Base-by-base conservation (phyloP, 1,140 invertebrate species). In the Apis florea region DNA sequence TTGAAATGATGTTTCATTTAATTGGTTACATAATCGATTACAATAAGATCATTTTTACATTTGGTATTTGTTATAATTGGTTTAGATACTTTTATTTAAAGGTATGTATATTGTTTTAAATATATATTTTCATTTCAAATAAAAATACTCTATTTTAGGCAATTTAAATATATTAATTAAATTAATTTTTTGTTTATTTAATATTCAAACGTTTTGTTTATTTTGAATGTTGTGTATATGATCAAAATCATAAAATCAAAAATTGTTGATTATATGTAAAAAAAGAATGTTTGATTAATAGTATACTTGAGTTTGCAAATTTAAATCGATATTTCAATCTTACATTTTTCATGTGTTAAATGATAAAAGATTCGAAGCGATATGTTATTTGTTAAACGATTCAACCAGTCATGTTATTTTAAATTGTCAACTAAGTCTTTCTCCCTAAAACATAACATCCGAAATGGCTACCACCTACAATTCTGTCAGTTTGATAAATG, bases 391-490 rank as follows among this genome's bases (percentile, higher is more conserved):
- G 70, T 72, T 17, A 24, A 5, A 21, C 54, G 70, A 72, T 59
- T 26, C 24, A 13, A 51, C 4, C 13, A 13, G 26, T 40, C 4
- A 13, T 15, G 26, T n/a, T 61, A 73, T 73, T 71, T 73, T 19
- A 59, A 19, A 24, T 49, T 59, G 56, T 73, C 40, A 61, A 49
- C 56, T n/a, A 61, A 61, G 12, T 73, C 71, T 47, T 73, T 26
- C 40, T 19, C n/a, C n/a, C 10, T 40, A 26, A 21, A 61, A 49
- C 10, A 40, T 19, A 47, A 61, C 58, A 26, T 73, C 40, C 11
- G 10, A 73, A 73, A 59, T 61, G 40, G 40, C 54, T 24, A 24
- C 71, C 71, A 73, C 71, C 71, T 59, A 73, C 71, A 47, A 73
- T 47, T 0, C 40, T 59, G 71, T 73, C 56, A 73, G 21, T 17